Conservation (phyloP, 2,797 vertebrate species). For the Oreochromis grahami region DNA sequence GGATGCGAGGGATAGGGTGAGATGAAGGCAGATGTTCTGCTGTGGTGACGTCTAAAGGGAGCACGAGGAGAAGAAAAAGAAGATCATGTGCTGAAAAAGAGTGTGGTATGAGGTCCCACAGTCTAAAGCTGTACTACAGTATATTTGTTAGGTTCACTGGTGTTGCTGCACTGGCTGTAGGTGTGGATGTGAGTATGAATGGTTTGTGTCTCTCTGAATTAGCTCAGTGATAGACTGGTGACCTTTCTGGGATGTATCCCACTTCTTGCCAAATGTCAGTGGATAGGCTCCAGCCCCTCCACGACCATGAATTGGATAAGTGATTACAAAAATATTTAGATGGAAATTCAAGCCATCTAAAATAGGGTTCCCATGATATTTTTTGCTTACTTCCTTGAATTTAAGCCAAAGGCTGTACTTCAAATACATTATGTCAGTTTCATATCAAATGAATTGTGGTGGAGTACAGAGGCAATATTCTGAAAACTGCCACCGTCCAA, state of each 20-base stretch:
- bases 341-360: background rate
- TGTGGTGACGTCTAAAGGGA: background rate
- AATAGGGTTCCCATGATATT: background rate
- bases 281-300: background rate
- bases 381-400: background rate
- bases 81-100: background rate
- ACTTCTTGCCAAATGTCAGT: background rate
- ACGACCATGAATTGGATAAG: background rate
- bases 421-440: background rate
- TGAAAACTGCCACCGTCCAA: background rate
- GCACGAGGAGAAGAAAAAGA: background rate
- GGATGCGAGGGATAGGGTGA: background rate
- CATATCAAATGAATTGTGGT: background rate
- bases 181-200: background rate
- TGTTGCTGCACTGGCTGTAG: background rate
- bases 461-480: background rate
- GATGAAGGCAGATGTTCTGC: background rate
- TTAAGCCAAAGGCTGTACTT: background rate
- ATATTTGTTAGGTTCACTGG: background rate
- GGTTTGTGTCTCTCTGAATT: background rate
- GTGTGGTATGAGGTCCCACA: background rate
- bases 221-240: background rate
- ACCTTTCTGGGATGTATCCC: background rate
- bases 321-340: background rate
- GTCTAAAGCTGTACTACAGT: background rate